Conservation (phyloP, 2,888 invertebrate species). For the Invenusta paracnida region DNA sequence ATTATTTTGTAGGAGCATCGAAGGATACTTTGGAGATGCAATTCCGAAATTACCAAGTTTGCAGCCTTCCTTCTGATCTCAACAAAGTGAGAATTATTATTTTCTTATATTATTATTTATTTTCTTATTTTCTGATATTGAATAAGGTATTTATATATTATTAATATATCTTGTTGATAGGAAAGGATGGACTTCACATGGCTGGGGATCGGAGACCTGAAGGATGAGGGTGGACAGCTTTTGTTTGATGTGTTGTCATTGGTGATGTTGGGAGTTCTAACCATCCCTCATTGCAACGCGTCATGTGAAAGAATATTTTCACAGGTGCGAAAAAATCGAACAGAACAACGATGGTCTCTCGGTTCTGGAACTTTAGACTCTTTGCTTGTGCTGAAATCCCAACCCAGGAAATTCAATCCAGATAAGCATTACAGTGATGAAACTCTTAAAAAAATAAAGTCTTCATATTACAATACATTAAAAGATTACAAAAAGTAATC, state of each 20-base stretch:
- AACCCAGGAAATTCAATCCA: too few relatives aligned
- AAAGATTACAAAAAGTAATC: background rate
- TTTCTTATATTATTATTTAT: too few relatives aligned
- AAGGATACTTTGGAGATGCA: background rate
- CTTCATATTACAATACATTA: background rate
- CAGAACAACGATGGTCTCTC: background rate
- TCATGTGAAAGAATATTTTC: background rate
- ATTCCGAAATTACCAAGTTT: background rate
- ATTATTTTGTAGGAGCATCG: background rate
- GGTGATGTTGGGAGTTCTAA: background rate
- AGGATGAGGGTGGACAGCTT: background rate
- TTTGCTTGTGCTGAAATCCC: background rate
- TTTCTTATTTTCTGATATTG: too few relatives aligned
- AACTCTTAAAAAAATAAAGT: background rate
- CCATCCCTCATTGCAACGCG: background rate
- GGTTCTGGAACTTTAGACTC: background rate
- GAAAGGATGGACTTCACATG: background rate
- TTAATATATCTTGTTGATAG: too few relatives aligned
- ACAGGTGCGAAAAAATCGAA: background rate
- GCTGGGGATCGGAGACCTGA: background rate
- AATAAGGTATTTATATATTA: too few relatives aligned
- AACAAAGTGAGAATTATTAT: too few relatives aligned
- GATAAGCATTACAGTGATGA: background rate
- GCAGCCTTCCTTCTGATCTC: background rate
- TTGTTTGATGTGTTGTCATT: background rate